phyloP scores from a whole-genome alignment of 2,113 vertebrate species.

The Meriones unguiculatus region DNA sequence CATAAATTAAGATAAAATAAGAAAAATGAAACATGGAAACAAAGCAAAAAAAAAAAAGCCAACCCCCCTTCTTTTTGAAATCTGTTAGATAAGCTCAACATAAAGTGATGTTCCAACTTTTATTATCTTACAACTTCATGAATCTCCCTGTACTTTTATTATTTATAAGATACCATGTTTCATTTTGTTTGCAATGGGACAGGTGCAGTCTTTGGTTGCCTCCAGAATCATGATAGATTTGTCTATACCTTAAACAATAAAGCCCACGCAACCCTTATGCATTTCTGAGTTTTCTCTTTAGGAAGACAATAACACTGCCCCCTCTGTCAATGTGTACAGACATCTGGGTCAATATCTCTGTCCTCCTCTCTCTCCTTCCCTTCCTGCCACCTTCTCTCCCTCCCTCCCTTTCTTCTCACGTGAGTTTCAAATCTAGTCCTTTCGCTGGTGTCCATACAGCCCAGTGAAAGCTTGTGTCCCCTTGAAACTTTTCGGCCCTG shows the following conservation, averaged over 20 bases:
- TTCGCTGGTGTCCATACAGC: not conserved
- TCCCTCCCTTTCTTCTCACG: not conserved
- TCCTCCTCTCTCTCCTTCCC: not conserved
- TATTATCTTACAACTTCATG: not conserved
- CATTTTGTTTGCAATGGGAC: not conserved
- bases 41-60: not conserved
- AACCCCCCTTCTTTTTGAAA: not conserved
- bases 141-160: not conserved
- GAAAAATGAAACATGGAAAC: not conserved
- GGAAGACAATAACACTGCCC: not conserved
- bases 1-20: slow-evolving; percentile 15
- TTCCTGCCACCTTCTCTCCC: not conserved
- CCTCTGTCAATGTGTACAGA: not conserved
- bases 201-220: not conserved
- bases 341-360: not conserved
- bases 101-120: not conserved
- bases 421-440: not conserved
- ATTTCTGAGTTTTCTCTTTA: not conserved
- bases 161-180: not conserved
- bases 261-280: not conserved
- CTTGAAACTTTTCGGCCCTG: not conserved
- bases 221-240: not conserved
- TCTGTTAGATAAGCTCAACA: not conserved
- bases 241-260: not conserved
- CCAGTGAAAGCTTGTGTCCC: not conserved